Base-by-base conservation (phyloP, 2,797 vertebrate species). In the Coranthus polyacanthus region DNA sequence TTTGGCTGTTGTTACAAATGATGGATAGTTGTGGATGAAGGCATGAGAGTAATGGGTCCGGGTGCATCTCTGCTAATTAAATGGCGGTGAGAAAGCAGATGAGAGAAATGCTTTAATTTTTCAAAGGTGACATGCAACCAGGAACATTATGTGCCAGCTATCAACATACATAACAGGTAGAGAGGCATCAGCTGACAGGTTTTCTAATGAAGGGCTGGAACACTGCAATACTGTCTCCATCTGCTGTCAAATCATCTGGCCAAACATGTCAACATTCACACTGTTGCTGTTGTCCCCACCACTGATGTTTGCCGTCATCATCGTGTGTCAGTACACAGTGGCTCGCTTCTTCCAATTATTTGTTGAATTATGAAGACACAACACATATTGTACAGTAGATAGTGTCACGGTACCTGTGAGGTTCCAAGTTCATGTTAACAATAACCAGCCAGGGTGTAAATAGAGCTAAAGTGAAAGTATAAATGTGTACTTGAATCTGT, bases 101-200 rank as follows among this genome's bases (percentile, higher is more conserved):
- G 80, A 89, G 86, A 82, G 74, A 76, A 81, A 89, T 34, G 73
- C 81, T 86, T 85, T 75, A 78, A 89, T 91, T 90, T 88, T 84
- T 85, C 89, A 85, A 82, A 83, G 86, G 79, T 86, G 84, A 89
- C 86, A 68, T 17, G 59, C 42, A 57, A 71, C 47, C 68, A 39
- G 79, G 78, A 75, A 79, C 80, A 75, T 87, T 78, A 82, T 66
- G 75, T 75, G 81, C 67, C 66, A 78, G 78, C 83, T 55, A 84
- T 91, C 84, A 75, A 75, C 79, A 76, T 80, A 81, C 81, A 82
- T 82, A 81, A 81, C 81, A 68, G 82, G 79, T 78, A 74, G 77
- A 58, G 75, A 61, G 26, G 78, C 78, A 53, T 72, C 75, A 56
- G 77, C 73, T 74, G 83, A 82, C 84, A 89, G 81, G 17, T 71